Evolutionary conservation across 2,113 vertebrate genomes (phyloP).

Genomic region (Junco hyemalis): DNA sequence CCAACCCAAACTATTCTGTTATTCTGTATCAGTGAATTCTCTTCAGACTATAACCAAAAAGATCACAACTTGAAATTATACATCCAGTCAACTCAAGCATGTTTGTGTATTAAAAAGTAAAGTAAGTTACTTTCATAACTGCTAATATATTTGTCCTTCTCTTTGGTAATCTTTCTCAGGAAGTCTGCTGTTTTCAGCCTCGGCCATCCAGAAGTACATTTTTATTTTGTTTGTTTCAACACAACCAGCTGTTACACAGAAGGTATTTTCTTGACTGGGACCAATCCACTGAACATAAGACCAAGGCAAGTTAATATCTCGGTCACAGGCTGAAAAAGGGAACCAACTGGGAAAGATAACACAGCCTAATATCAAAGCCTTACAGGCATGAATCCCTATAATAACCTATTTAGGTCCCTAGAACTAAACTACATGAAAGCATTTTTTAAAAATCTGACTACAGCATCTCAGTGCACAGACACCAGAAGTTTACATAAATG

Average conservation of each 20-base stretch:
- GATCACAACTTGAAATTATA: background rate
- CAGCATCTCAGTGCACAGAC: background rate
- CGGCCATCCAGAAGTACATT: background rate
- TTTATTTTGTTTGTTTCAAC: background rate
- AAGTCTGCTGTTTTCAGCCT: background rate
- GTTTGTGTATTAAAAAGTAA: background rate
- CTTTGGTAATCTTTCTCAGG: background rate
- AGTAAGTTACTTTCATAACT: background rate
- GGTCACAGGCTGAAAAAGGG: background rate
- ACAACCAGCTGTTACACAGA: background rate
- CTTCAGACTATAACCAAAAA: background rate
- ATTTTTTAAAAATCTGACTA: background rate
- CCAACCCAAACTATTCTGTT: background rate
- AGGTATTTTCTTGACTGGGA: background rate
- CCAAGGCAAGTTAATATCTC: background rate
- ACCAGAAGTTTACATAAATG: accelerated
- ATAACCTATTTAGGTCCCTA: background rate
- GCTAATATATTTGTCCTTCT: background rate
- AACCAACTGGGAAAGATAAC: background rate
- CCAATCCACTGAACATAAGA: background rate
- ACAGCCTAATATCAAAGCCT: background rate
- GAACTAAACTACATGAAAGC: background rate
- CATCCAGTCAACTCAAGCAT: background rate
- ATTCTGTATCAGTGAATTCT: background rate
- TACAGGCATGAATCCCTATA: background rate